Base-by-base conservation (phyloP, 2,113 vertebrate genomes). In the Pterophyllum scalare region DNA sequence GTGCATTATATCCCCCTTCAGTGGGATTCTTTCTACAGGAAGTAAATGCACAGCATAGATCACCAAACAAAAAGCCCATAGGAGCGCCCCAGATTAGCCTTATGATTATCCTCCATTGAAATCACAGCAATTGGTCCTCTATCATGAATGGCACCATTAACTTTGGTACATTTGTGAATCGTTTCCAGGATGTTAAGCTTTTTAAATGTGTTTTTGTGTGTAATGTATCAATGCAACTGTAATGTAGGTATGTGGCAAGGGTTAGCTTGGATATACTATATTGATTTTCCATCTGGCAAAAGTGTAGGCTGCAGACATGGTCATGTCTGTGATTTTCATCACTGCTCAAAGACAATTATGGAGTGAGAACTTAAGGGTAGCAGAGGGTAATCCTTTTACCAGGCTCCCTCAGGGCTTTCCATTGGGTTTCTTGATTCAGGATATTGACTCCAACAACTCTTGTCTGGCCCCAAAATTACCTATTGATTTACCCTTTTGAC, bases 401-500 rank as follows among this genome's bases (percentile, higher is more conserved):
- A 87, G 84, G 78, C 91, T 92, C 88, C 93, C 90, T 77, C 60
- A 24, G 79, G 91, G 84, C 88, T 87, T 89, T 89, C 80, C 86
- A 87, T 61, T 88, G 79, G 82, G 85, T 83, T 77, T 80, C 89
- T 82, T 91, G 89, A 87, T 87, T 90, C 78, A 87, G 65, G 84
- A 91, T 95, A 95, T 94, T 92, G 94, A 95, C 92, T 92, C 54
- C 81, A 83, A 78, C 84, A 88, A 93, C 94, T 93, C 91, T 88
- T 76, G 90, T 89, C 92, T 90, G 88, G 79, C 90, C 91, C 88
- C 86, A 92, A 93, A 95, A 95, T 94, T 94, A 94, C 93, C 89
- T 95, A 95, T 96, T 86, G 94, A 96, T 96, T 96, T 93, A 89
- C 85, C 91, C 93, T 93, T 95, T 95, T 93, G 94, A 95, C 92